phyloP scores from a whole-genome alignment of 1,140 invertebrate genomes.

The Aphelinus certus region DNA sequence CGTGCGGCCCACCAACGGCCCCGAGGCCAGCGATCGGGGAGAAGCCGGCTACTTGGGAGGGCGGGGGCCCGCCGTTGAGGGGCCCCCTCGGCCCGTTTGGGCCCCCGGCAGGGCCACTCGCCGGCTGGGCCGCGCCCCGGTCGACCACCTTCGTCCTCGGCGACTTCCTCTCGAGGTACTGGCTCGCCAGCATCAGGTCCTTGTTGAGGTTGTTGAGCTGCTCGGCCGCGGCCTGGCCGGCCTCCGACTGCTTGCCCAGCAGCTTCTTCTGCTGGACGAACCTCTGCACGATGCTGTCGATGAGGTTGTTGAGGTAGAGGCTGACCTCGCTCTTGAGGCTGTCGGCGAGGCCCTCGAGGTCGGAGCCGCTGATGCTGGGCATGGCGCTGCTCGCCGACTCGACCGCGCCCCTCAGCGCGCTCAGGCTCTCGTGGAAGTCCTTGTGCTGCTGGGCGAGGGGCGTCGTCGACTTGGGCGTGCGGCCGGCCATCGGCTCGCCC shows the following conservation, averaged over 20 bases:
- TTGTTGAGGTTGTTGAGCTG: conserved; percentile 86
- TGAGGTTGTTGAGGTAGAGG: conserved; percentile 82
- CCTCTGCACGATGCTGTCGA: conserved; percentile 86
- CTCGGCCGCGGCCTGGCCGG: conserved; percentile 77
- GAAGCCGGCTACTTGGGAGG: conserved; percentile 65
- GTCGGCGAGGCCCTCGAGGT: conserved; percentile 87
- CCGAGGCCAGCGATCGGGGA: conserved; percentile 54
- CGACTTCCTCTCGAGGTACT: conserved; percentile 84
- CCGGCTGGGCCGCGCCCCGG: conserved; percentile 65
- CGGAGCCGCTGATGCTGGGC: conserved; percentile 73
- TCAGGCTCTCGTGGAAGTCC: conserved; percentile 64
- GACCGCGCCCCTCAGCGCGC: conserved; percentile 56
- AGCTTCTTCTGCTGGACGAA: conserved; percentile 84
- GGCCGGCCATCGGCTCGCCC: conserved; percentile 53
- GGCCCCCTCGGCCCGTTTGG: conserved; percentile 62
- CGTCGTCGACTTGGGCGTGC: conserved; percentile 58
- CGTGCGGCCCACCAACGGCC: conserved; percentile 52
- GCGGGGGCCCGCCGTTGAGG: conserved; percentile 64
- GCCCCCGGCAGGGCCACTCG: conserved; percentile 59
- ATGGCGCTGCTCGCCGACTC: conserved; percentile 64
- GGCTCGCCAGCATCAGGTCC: conserved; percentile 79
- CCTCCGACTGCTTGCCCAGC: conserved; percentile 79
- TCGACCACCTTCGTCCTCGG: conserved; percentile 82
- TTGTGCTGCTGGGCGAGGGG: conserved; percentile 63
- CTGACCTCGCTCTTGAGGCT: conserved; percentile 90